A percentile compares a stretch with the other conserved stretches of the same genome.
phyloP scores from a whole-genome alignment of 2,888 invertebrate genomes.

The Pelosia muscerda region DNA sequence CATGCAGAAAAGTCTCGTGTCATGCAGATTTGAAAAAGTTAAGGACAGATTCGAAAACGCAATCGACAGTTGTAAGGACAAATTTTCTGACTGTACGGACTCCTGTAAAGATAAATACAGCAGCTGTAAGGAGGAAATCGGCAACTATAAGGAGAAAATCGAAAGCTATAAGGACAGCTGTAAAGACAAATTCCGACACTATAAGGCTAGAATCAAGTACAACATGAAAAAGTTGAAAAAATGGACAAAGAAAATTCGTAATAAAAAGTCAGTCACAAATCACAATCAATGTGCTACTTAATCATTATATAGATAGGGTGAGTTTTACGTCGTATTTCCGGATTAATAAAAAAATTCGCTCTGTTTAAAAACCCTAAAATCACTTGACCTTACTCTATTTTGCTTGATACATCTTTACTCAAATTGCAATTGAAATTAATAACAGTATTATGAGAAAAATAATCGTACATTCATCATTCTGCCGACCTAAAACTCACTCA shows the following conservation, averaged over 20 bases:
- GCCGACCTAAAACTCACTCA: constrained; percentile 5
- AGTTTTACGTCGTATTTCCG: neutral
- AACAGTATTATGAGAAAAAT: neutral
- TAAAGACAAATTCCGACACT: neutral
- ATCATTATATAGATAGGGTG: neutral
- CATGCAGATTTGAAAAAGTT: constrained; percentile 7
- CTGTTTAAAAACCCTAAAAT: neutral
- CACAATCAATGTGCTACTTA: neutral
- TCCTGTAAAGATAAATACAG: neutral
- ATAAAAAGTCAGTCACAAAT: constrained; percentile 14
- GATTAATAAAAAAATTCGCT: neutral
- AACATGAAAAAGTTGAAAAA: constrained; percentile 9
- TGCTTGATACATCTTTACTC: too few relatives aligned
- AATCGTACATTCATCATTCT: too few relatives aligned
- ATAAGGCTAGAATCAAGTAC: neutral
- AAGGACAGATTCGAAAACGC: neutral
- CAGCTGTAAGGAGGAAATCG: neutral
- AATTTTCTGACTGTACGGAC: neutral
- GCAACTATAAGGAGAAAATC: too few relatives aligned
- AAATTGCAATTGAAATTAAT: too few relatives aligned
- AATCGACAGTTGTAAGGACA: neutral
- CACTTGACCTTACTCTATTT: neutral
- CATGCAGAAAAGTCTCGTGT: neutral
- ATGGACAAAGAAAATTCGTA: constrained; percentile 1
- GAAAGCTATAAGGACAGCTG: neutral